Conservation (phyloP, 2,113 vertebrate species). For the Narcine bancroftii region DNA sequence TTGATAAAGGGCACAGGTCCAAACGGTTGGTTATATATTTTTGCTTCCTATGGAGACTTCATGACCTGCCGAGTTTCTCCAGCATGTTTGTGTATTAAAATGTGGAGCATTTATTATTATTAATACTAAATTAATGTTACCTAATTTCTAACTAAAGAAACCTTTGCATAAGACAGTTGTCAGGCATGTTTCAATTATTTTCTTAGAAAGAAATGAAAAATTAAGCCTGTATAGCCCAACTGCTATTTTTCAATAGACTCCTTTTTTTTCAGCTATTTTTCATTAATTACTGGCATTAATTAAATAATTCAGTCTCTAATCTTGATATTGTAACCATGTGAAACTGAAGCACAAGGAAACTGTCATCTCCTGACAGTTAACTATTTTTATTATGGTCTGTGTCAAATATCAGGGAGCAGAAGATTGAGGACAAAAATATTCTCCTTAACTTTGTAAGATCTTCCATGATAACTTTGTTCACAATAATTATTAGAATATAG, state of each 20-base stretch:
- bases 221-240: neutral
- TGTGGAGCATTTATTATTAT: neutral
- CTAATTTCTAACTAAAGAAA: neutral
- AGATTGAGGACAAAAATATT: constrained; percentile 1
- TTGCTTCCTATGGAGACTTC: no score
- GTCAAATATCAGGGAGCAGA: neutral
- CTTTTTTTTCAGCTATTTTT: neutral
- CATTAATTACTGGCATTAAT: constrained; percentile 15
- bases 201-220: neutral
- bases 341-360: neutral
- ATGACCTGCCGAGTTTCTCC: no score
- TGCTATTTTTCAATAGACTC: neutral
- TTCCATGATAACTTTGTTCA: neutral
- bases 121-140: neutral
- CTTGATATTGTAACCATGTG: neutral
- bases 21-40: no score
- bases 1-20: no score
- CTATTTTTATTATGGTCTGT: constrained; percentile 11
- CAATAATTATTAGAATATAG: neutral
- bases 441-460: neutral
- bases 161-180: neutral
- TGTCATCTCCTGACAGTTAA: neutral
- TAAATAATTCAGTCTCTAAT: constrained; percentile 7
- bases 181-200: neutral
- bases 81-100: no score